These are phyloP conservation scores for Linyphia triangularis DNA, from an alignment of 2,888 invertebrate genomes.

Conservation along the genomic window DNA sequence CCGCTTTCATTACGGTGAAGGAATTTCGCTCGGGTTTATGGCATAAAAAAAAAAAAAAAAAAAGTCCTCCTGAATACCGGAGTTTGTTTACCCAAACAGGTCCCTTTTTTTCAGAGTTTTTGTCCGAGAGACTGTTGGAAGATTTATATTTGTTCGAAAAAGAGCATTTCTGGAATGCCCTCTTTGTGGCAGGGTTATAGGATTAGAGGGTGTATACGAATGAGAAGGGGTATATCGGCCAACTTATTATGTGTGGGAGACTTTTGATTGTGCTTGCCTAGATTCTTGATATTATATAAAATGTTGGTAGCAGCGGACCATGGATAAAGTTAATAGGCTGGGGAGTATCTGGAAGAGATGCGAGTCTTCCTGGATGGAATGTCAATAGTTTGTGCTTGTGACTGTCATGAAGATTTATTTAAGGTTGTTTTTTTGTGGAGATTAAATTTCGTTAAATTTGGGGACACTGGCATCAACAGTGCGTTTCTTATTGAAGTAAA, in stretches of 20 bases:
- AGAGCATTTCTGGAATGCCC: constrained; percentile 58
- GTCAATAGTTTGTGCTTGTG: not conserved
- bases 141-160: constrained; percentile 58
- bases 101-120: constrained; percentile 14
- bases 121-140: constrained; percentile 48
- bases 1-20: constrained; percentile 23
- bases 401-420: not conserved
- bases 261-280: not conserved
- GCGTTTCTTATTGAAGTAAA: too few relatives aligned
- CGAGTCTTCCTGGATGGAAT: not conserved
- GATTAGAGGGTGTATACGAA: constrained; percentile 44
- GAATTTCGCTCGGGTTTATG: constrained; percentile 11
- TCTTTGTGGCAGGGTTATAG: constrained; percentile 24
- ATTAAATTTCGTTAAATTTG: not conserved
- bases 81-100: constrained; percentile 65
- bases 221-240: constrained; percentile 43
- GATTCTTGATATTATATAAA: constrained; percentile 14
- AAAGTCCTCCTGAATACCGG: constrained; percentile 32
- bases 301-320: constrained; percentile 1
- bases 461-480: too few relatives aligned
- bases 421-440: not conserved
- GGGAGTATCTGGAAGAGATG: constrained; percentile 17
- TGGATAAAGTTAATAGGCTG: not conserved
- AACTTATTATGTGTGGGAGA: not conserved
- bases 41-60: not conserved